Evolutionary conservation across 2,113 vertebrate genomes (phyloP).

Genomic region (Nothocercus nigrocapillus): DNA sequence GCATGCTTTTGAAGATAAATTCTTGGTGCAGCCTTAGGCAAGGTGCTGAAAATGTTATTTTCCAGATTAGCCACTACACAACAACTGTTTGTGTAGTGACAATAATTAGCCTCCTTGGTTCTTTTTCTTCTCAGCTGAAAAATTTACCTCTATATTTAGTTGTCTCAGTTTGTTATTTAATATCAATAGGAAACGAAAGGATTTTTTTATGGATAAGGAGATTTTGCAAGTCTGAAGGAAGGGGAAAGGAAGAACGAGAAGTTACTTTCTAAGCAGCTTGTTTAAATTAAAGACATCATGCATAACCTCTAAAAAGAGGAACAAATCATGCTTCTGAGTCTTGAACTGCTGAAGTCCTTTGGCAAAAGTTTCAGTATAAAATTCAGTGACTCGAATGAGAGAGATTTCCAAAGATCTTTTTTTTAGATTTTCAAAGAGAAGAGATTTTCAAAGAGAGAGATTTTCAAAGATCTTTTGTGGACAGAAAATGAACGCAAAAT

Average conservation of each 20-base stretch:
- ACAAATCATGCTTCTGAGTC: background rate
- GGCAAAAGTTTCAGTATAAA: background rate
- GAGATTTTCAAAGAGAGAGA: background rate
- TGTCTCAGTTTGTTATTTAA: background rate
- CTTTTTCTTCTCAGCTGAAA: background rate
- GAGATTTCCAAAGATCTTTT: background rate
- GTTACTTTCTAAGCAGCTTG: background rate
- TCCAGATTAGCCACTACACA: background rate
- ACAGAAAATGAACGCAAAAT: background rate
- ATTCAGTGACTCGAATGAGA: background rate
- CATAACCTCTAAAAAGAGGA: background rate
- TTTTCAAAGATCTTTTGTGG: background rate
- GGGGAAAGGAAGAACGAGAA: background rate
- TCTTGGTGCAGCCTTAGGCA: background rate
- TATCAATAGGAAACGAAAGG: background rate
- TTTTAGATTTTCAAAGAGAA: too few relatives aligned
- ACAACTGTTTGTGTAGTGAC: background rate
- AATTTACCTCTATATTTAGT: background rate
- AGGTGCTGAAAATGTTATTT: background rate
- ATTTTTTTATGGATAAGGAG: background rate
- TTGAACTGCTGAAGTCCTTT: background rate
- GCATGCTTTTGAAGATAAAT: background rate
- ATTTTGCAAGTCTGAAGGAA: background rate
- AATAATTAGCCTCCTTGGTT: background rate
- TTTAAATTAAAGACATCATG: background rate